Percentiles rank a stretch among this genome's conserved stretches.
phyloP scores from a whole-genome alignment of 2,888 invertebrate genomes.

The Alentia gelatinosa region DNA sequence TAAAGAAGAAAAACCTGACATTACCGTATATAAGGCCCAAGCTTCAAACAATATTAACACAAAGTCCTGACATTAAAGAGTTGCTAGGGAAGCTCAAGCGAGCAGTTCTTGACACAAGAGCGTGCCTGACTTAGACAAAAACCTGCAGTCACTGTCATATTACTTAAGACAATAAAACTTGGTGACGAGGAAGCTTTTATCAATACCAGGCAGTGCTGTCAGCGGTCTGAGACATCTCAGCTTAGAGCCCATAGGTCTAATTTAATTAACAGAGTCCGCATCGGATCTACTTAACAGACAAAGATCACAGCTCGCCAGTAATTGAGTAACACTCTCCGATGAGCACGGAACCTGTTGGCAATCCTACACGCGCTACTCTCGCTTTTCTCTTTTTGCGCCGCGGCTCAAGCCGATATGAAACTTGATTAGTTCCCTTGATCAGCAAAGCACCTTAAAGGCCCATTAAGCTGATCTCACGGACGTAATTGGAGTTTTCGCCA shows the following conservation, averaged over 20 bases:
- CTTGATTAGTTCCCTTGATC: conserved; percentile 1
- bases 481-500: not conserved
- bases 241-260: not conserved
- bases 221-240: not conserved
- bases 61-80: too few species aligned
- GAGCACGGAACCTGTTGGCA: not conserved
- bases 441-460: conserved; percentile 1
- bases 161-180: not conserved
- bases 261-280: not conserved
- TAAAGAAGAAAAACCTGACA: too few species aligned
- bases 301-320: not conserved
- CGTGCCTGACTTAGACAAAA: too few species aligned
- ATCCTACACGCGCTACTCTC: not conserved
- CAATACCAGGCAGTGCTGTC: not conserved
- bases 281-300: not conserved
- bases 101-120: too few species aligned
- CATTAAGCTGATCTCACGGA: not conserved
- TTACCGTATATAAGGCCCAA: too few species aligned
- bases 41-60: too few species aligned
- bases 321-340: not conserved
- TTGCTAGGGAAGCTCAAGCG: too few species aligned
- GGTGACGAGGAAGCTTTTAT: not conserved
- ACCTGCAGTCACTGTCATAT: too few species aligned
- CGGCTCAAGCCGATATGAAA: not conserved
- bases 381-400: not conserved